Base-by-base conservation (phyloP, 2,113 vertebrate genomes). In the Etheostoma spectabile region DNA sequence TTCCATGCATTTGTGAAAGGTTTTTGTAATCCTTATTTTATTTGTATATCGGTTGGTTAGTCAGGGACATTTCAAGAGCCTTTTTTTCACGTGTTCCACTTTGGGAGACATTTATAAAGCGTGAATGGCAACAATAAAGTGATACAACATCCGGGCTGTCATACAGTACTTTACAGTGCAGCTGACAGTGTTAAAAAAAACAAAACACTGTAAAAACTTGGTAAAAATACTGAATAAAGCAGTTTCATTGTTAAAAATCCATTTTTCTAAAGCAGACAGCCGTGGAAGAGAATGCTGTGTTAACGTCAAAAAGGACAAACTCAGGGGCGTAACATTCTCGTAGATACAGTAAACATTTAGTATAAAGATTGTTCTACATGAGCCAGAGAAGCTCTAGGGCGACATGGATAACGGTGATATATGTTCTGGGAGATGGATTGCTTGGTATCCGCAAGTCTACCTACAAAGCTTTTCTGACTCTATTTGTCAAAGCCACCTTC, bases 401-500 rank as follows among this genome's bases (percentile, higher is more conserved):
- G 64, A 87, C 85, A 48, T 72, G 72, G 74, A 74, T 90, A 91
- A 93, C 81, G 35, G 82, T 91, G 92, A 95, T 94, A 76, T 89
- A 95, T 88, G 62, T 88, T 84, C 84, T 15, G 38, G 38, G 38
- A 92, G 93, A 95, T 92, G 87, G 88, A 95, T 94, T 86, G 86
- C 86, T 87, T 33, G 24, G 60, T 66, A 88, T 89, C 82, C 70
- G 79, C 85, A 84, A 88, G 85, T 87, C 85, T 83, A 64, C 87
- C 80, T 88, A 83, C 80, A 21, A 65, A 82, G 78, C 83, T 71
- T 66, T 87, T 86, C 48, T 38, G 64, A 83, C 84, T 89, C 83
- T 89, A 94, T 94, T 91, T 93, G 88, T 94, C 92, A 93, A 86
- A 91, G 74, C 51, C 77, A 87, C 78, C 75, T 91, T 64, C 67